These are phyloP conservation scores for Mesopsocus fuscifrons DNA, from an alignment of 2,888 invertebrate genomes.

Conservation along the genomic window DNA sequence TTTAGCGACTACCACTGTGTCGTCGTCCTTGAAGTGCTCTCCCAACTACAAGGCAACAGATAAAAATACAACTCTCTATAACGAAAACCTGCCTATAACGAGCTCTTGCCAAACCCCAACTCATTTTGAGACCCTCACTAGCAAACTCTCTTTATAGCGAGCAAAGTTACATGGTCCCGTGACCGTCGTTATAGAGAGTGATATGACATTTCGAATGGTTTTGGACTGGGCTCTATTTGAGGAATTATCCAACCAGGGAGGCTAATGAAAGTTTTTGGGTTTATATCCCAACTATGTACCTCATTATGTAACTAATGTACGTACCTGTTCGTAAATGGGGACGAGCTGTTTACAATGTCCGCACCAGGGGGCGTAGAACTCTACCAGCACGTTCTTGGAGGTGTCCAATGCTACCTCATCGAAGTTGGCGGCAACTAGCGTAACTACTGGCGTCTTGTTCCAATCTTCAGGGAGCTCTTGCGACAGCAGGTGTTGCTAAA, in stretches of 20 bases:
- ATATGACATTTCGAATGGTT: background rate
- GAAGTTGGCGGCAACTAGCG: conserved; percentile 88
- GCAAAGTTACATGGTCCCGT: too few relatives aligned
- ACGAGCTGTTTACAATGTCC: conserved; percentile 96
- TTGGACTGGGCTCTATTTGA: too few relatives aligned
- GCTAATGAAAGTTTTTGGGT: too few relatives aligned
- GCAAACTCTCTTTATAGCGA: too few relatives aligned
- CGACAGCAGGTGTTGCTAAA: conserved; percentile 70
- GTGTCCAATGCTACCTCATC: conserved; percentile 76
- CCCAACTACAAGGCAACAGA: conserved; percentile 41
- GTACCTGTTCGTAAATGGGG: conserved; percentile 73
- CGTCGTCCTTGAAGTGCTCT: conserved; percentile 74
- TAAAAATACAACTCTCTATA: too few relatives aligned
- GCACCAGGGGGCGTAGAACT: conserved; percentile 99
- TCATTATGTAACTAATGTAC: conserved; percentile 13
- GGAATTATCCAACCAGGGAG: too few relatives aligned
- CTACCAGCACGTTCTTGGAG: conserved; percentile 84
- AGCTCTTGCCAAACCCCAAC: background rate
- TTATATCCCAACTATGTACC: too few relatives aligned
- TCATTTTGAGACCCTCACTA: too few relatives aligned
- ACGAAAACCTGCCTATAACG: background rate
- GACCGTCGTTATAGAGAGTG: conserved; percentile 6
- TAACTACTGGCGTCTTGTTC: conserved; percentile 87
- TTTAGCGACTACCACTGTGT: conserved; percentile 82
- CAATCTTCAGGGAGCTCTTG: conserved; percentile 93